These are phyloP conservation scores for Metridium senile DNA, from an alignment of 92 coral and sea anemone genomes.

Conservation along the genomic window DNA sequence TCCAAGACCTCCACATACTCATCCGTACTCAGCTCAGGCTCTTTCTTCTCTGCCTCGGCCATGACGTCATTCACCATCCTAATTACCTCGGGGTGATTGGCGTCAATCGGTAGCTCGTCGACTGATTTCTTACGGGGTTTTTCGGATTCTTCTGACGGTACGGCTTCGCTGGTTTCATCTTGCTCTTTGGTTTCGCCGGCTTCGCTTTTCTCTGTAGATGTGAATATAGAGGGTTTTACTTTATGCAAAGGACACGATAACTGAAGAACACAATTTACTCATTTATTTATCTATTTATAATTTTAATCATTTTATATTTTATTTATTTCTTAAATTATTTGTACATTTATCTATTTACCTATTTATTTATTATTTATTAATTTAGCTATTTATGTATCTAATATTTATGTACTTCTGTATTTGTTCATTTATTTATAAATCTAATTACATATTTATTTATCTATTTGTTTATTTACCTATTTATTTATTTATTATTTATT, in stretches of 20 bases:
- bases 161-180: slow-evolving; percentile 24
- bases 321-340: too few species aligned
- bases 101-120: slow-evolving; percentile 70
- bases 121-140: slow-evolving; percentile 12
- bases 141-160: slow-evolving; percentile 15
- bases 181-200: slow-evolving; percentile 23
- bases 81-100: slow-evolving; percentile 90
- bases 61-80: slow-evolving; percentile 76
- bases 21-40: slow-evolving; percentile 85
- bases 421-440: too few species aligned
- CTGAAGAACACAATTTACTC: too few species aligned
- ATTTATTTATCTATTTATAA: too few species aligned
- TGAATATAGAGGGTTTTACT: too few species aligned
- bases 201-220: slow-evolving; percentile 41
- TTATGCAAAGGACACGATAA: neutral
- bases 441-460: too few species aligned
- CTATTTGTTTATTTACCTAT: too few species aligned
- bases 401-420: too few species aligned
- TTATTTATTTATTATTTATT: too few species aligned
- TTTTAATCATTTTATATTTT: neutral
- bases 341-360: neutral
- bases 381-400: too few species aligned
- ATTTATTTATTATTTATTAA: too few species aligned
- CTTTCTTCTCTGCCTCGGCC: slow-evolving; percentile 83
- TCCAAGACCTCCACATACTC: slow-evolving; percentile 91